Percentiles rank a stretch among this genome's conserved stretches.
Conservation (phyloP, 2,113 vertebrate genomes). For the Corythornis vintsioides region DNA sequence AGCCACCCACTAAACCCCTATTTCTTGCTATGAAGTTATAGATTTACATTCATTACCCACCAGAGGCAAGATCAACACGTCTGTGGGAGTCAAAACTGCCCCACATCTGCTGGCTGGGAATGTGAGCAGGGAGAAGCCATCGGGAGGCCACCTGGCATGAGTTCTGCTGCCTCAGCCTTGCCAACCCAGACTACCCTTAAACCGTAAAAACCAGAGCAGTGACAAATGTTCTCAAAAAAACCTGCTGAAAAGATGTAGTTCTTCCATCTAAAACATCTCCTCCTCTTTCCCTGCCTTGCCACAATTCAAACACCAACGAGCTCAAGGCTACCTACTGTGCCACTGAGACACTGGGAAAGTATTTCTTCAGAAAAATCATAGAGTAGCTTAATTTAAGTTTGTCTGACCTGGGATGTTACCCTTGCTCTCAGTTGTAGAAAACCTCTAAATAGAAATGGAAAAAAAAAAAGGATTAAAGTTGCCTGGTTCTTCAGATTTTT, state of each 20-base stretch:
- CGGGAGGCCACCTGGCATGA: background rate
- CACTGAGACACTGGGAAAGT: background rate
- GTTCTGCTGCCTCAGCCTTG: background rate
- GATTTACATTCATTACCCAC: background rate
- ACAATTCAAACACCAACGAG: background rate
- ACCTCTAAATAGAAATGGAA: background rate
- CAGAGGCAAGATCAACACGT: background rate
- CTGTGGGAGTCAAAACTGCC: background rate
- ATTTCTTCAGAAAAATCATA: constrained; percentile 25
- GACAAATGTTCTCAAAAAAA: background rate
- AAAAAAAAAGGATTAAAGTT: background rate
- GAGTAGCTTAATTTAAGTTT: background rate
- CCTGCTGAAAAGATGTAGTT: background rate
- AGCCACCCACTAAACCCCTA: background rate
- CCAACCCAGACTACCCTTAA: background rate
- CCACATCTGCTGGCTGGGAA: background rate
- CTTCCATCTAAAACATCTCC: background rate
- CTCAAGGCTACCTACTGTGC: background rate
- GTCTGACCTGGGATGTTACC: constrained; percentile 11
- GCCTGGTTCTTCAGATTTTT: background rate
- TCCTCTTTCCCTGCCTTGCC: background rate
- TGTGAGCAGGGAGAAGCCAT: background rate
- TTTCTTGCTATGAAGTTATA: background rate
- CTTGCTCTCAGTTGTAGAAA: background rate
- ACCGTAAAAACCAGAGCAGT: background rate